Conservation (phyloP, 2,797 vertebrate species). For the Paratrypauchen microcephalus region DNA sequence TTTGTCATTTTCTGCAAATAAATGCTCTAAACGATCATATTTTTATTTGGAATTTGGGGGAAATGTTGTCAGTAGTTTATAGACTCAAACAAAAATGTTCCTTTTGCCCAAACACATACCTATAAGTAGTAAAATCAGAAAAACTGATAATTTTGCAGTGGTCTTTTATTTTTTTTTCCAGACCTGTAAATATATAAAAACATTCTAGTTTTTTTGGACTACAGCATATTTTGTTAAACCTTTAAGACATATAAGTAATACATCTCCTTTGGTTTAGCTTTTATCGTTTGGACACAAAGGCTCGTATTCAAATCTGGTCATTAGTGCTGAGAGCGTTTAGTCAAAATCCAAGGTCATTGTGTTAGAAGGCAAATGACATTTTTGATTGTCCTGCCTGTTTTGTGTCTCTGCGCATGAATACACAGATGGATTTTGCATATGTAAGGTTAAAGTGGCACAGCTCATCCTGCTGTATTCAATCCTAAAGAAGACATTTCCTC, state of each 20-base stretch:
- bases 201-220: too few relatives aligned
- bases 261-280: not conserved
- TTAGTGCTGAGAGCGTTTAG: constrained; percentile 21
- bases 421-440: constrained; percentile 69
- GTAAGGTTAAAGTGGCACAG: constrained; percentile 70
- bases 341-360: constrained; percentile 25
- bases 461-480: constrained; percentile 69
- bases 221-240: too few relatives aligned
- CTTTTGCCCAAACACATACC: too few relatives aligned
- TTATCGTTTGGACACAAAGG: constrained; percentile 1
- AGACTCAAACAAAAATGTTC: too few relatives aligned
- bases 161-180: too few relatives aligned
- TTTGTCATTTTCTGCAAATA: too few relatives aligned
- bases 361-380: constrained; percentile 65
- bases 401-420: constrained; percentile 59
- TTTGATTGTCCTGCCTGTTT: constrained; percentile 70
- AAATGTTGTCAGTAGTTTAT: too few relatives aligned
- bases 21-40: too few relatives aligned
- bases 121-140: too few relatives aligned
- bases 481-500: constrained; percentile 65
- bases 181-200: not conserved
- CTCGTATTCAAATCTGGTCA: constrained; percentile 5
- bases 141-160: too few relatives aligned
- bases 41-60: too few relatives aligned
- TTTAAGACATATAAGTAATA: not conserved